Base-by-base conservation (phyloP, 2,888 invertebrate genomes). In the Patella depressa region DNA sequence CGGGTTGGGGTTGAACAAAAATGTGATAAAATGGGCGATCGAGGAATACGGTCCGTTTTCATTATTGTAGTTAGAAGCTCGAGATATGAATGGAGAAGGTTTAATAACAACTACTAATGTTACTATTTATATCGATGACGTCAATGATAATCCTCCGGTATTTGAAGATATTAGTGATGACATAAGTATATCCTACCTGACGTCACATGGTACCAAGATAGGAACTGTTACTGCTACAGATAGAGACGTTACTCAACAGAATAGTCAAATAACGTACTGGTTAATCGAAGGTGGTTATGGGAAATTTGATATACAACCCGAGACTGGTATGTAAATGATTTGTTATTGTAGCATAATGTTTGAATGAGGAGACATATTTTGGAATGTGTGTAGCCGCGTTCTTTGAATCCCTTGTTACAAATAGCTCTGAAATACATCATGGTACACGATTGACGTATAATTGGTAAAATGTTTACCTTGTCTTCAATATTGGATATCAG, bases 91-190 rank as follows among this genome's bases (percentile, higher is more conserved):
- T 15, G 79, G 79, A 12, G 5, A 55, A 17, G 77, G 77, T 19
- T 17, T 70, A 2, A 11, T 15, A 17, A 72, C 80, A 29, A 55
- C 53, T 3, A 78, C 80, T 17, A 69, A 75, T 29, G 14, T 80
- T 19, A 69, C 71, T 3, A 73, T 80, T n/a, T 75, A 77, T 19
- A 78, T 80, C 7, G 59, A 80, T 29, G 80, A 80, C 55, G 65
- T 80, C 11, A 80, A 80, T 53, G 80, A 80, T 53, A n/a, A 80
- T 34, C 53, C 75, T 24, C 78, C 78, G 15, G 15, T 73, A 12
- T 74, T 77, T 73, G 74, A 74, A 11, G 14, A 53, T 9, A 24
- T 57, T 14, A 57, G 72, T 53, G 71, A 53, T 24, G 34, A 53
- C 53, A 53, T 45, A n/a, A 53, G 72, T 29, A n/a, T 72, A n/a